These are phyloP conservation scores for Herpailurus yagouaroundi DNA, from an alignment of 2,113 vertebrate genomes.

Conservation along the genomic window DNA sequence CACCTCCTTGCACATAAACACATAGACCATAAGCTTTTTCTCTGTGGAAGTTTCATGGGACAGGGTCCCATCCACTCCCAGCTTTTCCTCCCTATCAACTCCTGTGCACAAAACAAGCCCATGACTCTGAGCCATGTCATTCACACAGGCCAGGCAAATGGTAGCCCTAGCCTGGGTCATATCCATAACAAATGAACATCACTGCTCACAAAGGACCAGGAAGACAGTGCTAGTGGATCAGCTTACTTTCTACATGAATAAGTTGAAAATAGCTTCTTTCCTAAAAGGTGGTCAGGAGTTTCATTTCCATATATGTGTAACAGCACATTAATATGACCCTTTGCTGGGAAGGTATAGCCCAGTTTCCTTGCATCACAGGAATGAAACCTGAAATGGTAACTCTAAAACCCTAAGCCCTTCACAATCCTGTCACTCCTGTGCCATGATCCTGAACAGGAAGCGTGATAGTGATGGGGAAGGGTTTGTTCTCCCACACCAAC, in stretches of 20 bases:
- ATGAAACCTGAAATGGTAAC: neutral
- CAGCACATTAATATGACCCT: neutral
- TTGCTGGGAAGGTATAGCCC: neutral
- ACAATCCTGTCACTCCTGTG: neutral
- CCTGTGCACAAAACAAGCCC: neutral
- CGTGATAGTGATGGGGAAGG: neutral
- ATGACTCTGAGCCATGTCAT: neutral
- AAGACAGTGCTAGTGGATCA: neutral
- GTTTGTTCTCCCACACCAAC: constrained; percentile 1
- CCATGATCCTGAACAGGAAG: neutral
- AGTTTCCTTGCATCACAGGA: neutral
- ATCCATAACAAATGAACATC: neutral
- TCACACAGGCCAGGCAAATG: neutral
- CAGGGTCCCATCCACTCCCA: neutral
- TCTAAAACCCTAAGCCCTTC: neutral
- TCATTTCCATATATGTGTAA: neutral
- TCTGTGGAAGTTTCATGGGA: neutral
- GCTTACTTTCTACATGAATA: neutral
- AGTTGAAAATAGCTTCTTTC: neutral
- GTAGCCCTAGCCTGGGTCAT: neutral
- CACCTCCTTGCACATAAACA: neutral
- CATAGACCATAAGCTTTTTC: neutral
- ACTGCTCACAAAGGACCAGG: neutral
- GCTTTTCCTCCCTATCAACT: neutral
- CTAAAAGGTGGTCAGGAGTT: neutral